Base-by-base conservation (phyloP, 1,140 invertebrate genomes). In the Diploscapter pachys region DNA sequence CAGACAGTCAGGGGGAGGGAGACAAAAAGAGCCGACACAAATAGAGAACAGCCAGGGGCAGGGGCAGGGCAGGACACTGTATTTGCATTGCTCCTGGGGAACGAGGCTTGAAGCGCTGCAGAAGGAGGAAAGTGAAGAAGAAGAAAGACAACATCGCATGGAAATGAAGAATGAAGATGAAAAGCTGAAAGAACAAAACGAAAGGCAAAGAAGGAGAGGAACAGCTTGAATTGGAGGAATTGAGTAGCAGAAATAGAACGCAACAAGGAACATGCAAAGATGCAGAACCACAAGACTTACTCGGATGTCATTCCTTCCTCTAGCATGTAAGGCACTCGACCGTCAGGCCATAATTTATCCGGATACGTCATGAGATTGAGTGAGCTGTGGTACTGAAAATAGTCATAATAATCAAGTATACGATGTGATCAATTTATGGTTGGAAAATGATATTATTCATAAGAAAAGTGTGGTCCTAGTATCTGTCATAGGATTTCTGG, bases 261-360 rank as follows among this genome's bases (percentile, higher is more conserved):
- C 2, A 2, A 48, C 50, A 59, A 73, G 54, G 11, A 62, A 0
- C 9, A 11, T 31, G 31, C 31, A 31, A 31, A 31, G 31, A 31
- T 31, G 31, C 31, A 31, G 31, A 31, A 31, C 31, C 31, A 31
- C 31, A 31, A 31, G 50, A 82, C 80, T 74, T 61, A 84, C 83
- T 76, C 72, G 69, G 68, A 61, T n/a, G 76, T 85, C 83, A 85
- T 85, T 66, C 84, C 84, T 64, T 85, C 85, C 75, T 85, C 83
- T 11, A 85, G 62, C 78, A 86, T 75, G 75, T 85, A 85, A 5
- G 83, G 83, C 13, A 85, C 80, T 53, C 71, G 73, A 48, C 79
- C 84, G 6, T 82, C 76, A 6, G 59, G 57, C 83, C 83, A 85
- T 48, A 85, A 67, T 76, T 85, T 85, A 66, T 85, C 83, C 11